Base-by-base conservation (phyloP, 2,888 invertebrate genomes). In the Trachelus tabidus region DNA sequence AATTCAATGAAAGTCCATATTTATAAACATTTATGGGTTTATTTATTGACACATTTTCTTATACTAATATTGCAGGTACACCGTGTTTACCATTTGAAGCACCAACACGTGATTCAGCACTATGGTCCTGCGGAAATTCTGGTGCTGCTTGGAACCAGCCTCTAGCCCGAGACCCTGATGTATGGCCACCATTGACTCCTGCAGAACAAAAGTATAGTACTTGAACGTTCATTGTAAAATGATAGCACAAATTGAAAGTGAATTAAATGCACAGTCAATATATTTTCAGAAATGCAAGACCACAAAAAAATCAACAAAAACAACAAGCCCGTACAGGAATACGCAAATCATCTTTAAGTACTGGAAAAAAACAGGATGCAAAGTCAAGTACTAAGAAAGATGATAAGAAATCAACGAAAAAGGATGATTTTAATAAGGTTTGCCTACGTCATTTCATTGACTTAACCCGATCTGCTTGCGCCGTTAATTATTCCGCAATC, bases 131-230 rank as follows among this genome's bases (percentile, higher is more conserved):
- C 74, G 93, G 93, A 80, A 90, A 92, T 76, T 91, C 94, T 82
- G 93, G 94, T 79, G 93, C 94, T 86, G 90, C 92, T 3, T 93
- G 93, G 93, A 92, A 91, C 56, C 92, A 92, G 69, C 92, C 87
- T 2, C 90, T 91, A 35, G 87, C 93, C 85, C 93, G 95, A 82
- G 97, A 97, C 92, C 96, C 96, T 69, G 96, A 96, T 91, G 96
- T 97, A 3, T 98, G 98, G 98, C 97, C 97, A 11, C 94, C 95
- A n/a, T 96, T 97, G 81, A 95, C 95, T 78, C 95, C 95, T 78
- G 95, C 94, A 4, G 95, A 96, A 90, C 96, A 96, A 93, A 96
- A 94, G 94, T 94, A 89, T 23, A 33, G 6, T 75, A 33, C 68
- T 75, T n/a, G n/a, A 15, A 9, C 69, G 30, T 56, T n/a, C 9